Base-by-base conservation (phyloP, 2,113 vertebrate species). In the Heterotis niloticus region DNA sequence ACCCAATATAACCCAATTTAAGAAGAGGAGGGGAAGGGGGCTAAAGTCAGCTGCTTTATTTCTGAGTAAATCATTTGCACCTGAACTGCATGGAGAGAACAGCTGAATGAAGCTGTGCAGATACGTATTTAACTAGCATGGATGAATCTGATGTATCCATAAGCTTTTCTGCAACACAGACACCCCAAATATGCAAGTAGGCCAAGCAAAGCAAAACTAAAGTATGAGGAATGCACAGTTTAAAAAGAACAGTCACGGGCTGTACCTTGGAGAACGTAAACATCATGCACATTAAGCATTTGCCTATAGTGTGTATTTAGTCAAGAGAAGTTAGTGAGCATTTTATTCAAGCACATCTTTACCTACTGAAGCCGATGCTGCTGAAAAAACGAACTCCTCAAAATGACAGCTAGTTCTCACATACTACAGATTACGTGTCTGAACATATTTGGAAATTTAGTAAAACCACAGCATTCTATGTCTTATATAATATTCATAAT, bases 401-500 rank as follows among this genome's bases (percentile, higher is more conserved):
- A 67, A 77, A 78, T 69, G 24, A 69, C 23, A 34, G 64, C 52
- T 23, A 76, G 65, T 9, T 74, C 52, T 79, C 54, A 56, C 70
- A 60, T 62, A 56, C 82, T 82, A 81, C 81, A 11, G 18, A 28
- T 56, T 85, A 73, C 44, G 10, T 86, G 81, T 84, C 81, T 85
- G 82, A 81, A 86, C 83, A 89, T 89, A 87, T 88, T 87, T 88
- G 80, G 83, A 88, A 62, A 51, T 64, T 72, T 51, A 86, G 77
- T 85, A 75, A 88, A 88, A 87, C 84, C 88, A 81, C 88, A 88
- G 80, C 79, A 85, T 87, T 84, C 81, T 85, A 84, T 84, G 81
- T 89, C 88, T 91, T 89, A 82, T 88, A 89, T 86, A 86, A 89
- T 86, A 88, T 90, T 90, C 83, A 84, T 86, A 80, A 88, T 89